A percentile compares a stretch with the other conserved stretches of the same genome.
These are phyloP conservation scores for Sycobia sp. DNA, from an alignment of 1,140 invertebrate species.

Conservation along the genomic window DNA sequence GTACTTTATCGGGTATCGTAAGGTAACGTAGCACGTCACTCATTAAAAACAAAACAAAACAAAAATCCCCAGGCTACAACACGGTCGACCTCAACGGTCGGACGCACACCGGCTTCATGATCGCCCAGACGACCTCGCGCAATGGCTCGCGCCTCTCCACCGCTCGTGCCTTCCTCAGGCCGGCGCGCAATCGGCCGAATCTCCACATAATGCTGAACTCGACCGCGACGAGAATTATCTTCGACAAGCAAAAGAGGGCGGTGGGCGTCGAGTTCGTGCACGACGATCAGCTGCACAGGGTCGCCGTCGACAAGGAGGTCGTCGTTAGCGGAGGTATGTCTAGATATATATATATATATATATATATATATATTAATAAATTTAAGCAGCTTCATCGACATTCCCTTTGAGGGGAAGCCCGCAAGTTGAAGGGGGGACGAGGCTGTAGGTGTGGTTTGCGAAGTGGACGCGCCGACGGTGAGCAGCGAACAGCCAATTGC, in stretches of 20 bases:
- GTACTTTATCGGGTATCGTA: no score
- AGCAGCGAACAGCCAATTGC: no score
- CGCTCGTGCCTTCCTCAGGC: conserved; percentile 80
- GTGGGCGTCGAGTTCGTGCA: conserved; percentile 72
- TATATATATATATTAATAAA: no score
- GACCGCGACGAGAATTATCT: conserved; percentile 73
- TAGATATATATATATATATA: no score
- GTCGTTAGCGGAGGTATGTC: conserved; percentile 66
- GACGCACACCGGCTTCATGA: conserved; percentile 78
- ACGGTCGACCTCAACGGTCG: conserved; percentile 85
- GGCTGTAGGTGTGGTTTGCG: no score
- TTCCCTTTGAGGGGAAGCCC: no score
- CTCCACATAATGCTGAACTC: conserved; percentile 79
- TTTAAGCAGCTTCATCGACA: no score
- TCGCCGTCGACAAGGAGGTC: conserved; percentile 66
- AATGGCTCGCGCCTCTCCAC: conserved; percentile 86
- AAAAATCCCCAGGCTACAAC: conserved; percentile 78
- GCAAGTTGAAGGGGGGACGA: no score
- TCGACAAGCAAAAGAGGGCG: conserved; percentile 73
- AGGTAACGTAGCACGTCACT: no score
- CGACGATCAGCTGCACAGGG: conserved; percentile 56
- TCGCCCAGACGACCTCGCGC: conserved; percentile 85
- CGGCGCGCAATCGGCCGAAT: conserved; percentile 75
- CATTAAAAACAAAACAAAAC: no score
- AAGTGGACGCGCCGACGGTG: no score